These are phyloP conservation scores for Drosophila pruinosa DNA, from an alignment of 1,140 invertebrate genomes.

Conservation along the genomic window DNA sequence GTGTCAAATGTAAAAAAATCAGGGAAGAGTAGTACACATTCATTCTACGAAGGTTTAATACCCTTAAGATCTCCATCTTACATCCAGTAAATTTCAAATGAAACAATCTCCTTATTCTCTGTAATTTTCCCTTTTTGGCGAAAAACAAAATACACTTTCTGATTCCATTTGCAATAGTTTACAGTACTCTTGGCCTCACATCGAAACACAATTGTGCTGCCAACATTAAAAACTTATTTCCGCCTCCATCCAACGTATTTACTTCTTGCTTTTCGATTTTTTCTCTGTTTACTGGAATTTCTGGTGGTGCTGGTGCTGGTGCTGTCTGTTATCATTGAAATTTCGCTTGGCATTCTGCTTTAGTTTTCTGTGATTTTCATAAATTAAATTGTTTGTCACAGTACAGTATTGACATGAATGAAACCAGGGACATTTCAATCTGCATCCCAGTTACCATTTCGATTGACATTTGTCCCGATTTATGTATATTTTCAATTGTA, in stretches of 20 bases:
- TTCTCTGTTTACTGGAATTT: constrained; percentile 11
- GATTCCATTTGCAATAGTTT: background rate
- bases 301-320: constrained; percentile 1
- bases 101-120: background rate
- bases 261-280: constrained; percentile 40
- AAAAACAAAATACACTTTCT: background rate
- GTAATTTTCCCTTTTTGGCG: background rate
- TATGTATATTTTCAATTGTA: constrained; percentile 20
- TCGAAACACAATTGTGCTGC: constrained; percentile 52
- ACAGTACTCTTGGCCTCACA: constrained; percentile 38
- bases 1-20: constrained; percentile 71
- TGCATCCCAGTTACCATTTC: constrained; percentile 34
- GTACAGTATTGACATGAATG: constrained; percentile 49
- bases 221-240: constrained; percentile 30
- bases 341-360: constrained; percentile 66
- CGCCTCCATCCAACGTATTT: constrained; percentile 34
- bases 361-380: constrained; percentile 69
- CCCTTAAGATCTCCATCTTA: background rate
- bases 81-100: background rate
- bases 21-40: background rate
- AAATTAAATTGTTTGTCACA: constrained; percentile 79
- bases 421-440: no score
- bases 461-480: constrained; percentile 48
- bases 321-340: constrained; percentile 58
- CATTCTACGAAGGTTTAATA: background rate